phyloP scores from a whole-genome alignment of 2,797 vertebrate genomes.

The Alosa sapidissima region DNA sequence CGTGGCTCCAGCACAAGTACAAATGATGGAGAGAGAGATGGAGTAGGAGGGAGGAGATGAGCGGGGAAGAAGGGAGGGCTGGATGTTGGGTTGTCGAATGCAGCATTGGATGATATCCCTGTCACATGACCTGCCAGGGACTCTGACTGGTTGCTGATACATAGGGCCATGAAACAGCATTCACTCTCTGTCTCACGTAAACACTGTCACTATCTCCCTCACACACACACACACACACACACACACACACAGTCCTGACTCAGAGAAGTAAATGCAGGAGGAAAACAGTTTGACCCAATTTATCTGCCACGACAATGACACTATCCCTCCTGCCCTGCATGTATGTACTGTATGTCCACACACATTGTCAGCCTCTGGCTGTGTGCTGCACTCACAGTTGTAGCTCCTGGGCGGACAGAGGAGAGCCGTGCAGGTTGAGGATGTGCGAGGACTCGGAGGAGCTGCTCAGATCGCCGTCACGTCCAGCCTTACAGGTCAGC shows the following conservation, averaged over 20 bases:
- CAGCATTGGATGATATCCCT: constrained; percentile 15
- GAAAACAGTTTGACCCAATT: neutral
- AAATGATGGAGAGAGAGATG: constrained; percentile 17
- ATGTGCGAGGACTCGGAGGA: constrained; percentile 83
- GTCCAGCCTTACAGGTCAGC: constrained; percentile 80
- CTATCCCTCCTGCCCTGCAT: neutral
- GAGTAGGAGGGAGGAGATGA: neutral
- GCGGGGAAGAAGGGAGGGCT: neutral
- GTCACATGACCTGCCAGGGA: constrained; percentile 8
- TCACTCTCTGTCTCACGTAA: neutral
- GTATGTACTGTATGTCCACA: neutral
- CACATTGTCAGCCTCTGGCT: neutral
- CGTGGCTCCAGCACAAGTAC: neutral
- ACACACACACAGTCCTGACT: neutral
- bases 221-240: neutral
- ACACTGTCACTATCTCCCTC: neutral
- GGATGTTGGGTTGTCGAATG: neutral
- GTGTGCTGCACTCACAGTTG: constrained; percentile 80
- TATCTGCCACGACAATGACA: neutral
- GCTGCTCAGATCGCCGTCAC: constrained; percentile 81
- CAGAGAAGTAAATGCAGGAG: neutral
- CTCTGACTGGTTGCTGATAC: neutral
- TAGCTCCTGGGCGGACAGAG: constrained; percentile 82
- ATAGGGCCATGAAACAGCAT: neutral
- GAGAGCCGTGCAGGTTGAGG: constrained; percentile 79